Evolutionary conservation across 1,140 invertebrate genomes (phyloP), one percentile per base, ranked within the genome.

Genomic region (Drosophila pseudoananassae): DNA sequence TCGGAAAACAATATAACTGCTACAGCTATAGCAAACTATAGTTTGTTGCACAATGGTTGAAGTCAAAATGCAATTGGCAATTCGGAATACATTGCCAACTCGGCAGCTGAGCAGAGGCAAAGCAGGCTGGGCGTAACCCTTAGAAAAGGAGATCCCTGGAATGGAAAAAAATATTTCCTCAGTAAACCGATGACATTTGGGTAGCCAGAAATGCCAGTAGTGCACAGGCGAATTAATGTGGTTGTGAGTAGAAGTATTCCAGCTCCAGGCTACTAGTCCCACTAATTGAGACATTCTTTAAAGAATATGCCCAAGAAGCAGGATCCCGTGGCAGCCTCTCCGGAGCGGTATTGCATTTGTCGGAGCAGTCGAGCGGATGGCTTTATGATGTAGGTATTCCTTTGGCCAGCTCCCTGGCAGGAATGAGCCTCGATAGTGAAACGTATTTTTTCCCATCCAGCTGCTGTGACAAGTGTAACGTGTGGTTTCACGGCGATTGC

Each of bases 1-100:
- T 29, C 56, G 4, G 47, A 38, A 65, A 17, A 33, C 40, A 64
- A 60, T 64, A 64, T 46, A 64, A 61, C 38, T 64, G 55, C n/a
- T 40, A 33, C 46, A 20, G 20, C 20, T 20, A 20, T 20, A 20
- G 2, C 20, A 20, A 20, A 20, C 20, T 20, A 20, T 58, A 29
- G 45, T 64, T 64, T 60, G 45, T 45, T 20, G 15, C 40, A 31
- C 52, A 57, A 61, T 57, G 40, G 25, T 20, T 47, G 55, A 60
- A 29, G 38, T 60, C 14, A 6, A 47, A 25, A 38, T 60, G 40
- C 43, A 60, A 60, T 64, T 14, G 38, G 8, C 27, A 17, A 45
- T 46, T 25, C 36, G 56, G 60, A n/a, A 27, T 29, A 47, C 57
- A 29, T 25, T 4, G 46, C 7, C n/a, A 12, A 8, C 14, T 25